phyloP scores from a whole-genome alignment of 2,797 vertebrate species.

The Kryptolebias ocellatus region DNA sequence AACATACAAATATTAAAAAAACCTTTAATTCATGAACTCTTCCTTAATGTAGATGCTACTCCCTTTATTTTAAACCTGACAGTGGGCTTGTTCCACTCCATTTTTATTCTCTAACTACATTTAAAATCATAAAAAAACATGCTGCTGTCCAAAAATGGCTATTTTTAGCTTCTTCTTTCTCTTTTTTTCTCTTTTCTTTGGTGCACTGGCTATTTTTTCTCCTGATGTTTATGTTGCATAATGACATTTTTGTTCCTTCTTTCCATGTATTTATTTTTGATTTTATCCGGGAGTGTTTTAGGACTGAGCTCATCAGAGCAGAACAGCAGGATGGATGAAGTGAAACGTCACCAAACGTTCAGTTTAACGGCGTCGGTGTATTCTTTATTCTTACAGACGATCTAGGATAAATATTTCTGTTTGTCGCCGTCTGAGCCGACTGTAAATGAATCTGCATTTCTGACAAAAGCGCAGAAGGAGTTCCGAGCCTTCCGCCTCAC shows the following conservation, averaged over 20 bases:
- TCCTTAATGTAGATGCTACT: too few species aligned
- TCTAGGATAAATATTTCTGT: too few species aligned
- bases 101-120: not conserved
- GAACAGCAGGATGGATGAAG: conserved; percentile 9
- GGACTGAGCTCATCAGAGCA: conserved; percentile 12
- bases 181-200: conserved; percentile 15
- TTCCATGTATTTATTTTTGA: conserved; percentile 15
- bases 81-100: too few species aligned
- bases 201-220: conserved; percentile 17
- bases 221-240: conserved; percentile 41
- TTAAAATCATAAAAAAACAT: not conserved
- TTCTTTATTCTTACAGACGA: not conserved
- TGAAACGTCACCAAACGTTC: conserved; percentile 5
- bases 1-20: too few species aligned
- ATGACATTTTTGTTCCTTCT: conserved; percentile 43
- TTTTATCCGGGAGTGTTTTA: conserved; percentile 30
- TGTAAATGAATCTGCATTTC: too few species aligned
- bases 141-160: not conserved
- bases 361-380: not conserved
- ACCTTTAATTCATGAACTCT: not conserved
- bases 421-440: too few species aligned
- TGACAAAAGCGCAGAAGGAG: too few species aligned
- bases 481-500: too few species aligned
- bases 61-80: not conserved
- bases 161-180: conserved; percentile 21